A percentile compares a stretch with the other conserved stretches of the same genome.
Conservation (phyloP, 37 sponge, comb jelly and placozoan species). For the Haliclona indistincta region DNA sequence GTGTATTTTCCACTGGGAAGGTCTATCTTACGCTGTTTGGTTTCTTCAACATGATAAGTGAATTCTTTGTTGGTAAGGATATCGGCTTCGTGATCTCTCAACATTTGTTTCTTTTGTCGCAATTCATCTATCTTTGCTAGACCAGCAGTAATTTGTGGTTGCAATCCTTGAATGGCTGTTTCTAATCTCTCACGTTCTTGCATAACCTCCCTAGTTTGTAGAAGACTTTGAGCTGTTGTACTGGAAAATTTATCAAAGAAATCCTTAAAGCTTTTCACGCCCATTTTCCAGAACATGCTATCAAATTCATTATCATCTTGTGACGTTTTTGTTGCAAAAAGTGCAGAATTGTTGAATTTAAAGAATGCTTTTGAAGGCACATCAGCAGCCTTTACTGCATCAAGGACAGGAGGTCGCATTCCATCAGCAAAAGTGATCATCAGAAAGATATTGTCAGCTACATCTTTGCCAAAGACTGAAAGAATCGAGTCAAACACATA, state of each 20-base stretch:
- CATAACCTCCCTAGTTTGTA: slow-evolving; percentile 65
- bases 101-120: slow-evolving; percentile 32
- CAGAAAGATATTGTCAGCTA: slow-evolving; percentile 47
- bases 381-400: slow-evolving; percentile 39
- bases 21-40: slow-evolving; percentile 32
- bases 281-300: slow-evolving; percentile 67
- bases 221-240: slow-evolving; percentile 25
- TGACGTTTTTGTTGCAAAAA: no score
- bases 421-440: slow-evolving; percentile 72
- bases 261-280: slow-evolving; percentile 28
- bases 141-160: slow-evolving; percentile 35
- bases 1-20: slow-evolving; percentile 45
- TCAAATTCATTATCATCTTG: no score
- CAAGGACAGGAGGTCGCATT: slow-evolving; percentile 37
- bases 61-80: slow-evolving; percentile 56
- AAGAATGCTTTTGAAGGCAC: slow-evolving; percentile 18
- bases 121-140: slow-evolving; percentile 54
- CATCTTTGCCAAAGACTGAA: slow-evolving; percentile 58
- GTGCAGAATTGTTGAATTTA: slow-evolving; percentile 72
- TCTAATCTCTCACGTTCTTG: slow-evolving; percentile 57
- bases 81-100: slow-evolving; percentile 42
- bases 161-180: slow-evolving; percentile 35
- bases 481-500: slow-evolving; percentile 67
- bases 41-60: slow-evolving; percentile 34
- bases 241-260: slow-evolving; percentile 50